A percentile compares a stretch with the other conserved stretches of the same genome.
Conservation (phyloP, 2,797 vertebrate genomes). For the Morus bassanus region DNA sequence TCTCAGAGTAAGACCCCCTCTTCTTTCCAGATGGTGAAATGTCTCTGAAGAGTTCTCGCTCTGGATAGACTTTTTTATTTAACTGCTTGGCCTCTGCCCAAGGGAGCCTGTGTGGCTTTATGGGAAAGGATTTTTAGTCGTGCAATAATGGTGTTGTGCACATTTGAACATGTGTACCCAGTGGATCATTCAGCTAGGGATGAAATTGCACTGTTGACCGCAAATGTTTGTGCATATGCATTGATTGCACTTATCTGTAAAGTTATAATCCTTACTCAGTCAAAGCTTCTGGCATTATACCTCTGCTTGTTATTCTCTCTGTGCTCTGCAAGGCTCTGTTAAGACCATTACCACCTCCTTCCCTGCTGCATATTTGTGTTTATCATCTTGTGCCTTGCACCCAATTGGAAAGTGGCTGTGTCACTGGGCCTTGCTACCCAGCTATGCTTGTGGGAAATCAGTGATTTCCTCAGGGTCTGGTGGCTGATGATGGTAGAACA, state of each 20-base stretch:
- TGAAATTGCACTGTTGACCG: background rate
- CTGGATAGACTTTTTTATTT: constrained; percentile 19
- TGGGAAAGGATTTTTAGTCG: constrained; percentile 32
- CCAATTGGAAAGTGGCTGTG: background rate
- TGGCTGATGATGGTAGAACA: background rate
- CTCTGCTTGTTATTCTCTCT: background rate
- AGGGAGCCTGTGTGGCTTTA: constrained; percentile 37
- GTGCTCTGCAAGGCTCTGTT: background rate
- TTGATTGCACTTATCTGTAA: background rate
- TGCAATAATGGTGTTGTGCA: background rate
- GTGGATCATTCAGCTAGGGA: background rate
- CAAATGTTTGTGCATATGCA: background rate
- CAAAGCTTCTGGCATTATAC: background rate
- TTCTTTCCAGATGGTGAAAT: constrained; percentile 52
- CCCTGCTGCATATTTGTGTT: background rate
- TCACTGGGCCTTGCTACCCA: background rate
- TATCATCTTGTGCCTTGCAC: background rate
- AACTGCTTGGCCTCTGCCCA: constrained; percentile 55
- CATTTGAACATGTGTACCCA: background rate
- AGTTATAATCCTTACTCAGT: background rate
- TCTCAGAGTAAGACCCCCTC: background rate
- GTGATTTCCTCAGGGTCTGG: background rate
- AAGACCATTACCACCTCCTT: background rate
- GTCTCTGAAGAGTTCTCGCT: constrained; percentile 29
- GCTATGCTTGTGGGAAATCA: background rate